Evolutionary conservation across 2,888 invertebrate genomes (phyloP).

Genomic region (Teinopalpus imperialis): DNA sequence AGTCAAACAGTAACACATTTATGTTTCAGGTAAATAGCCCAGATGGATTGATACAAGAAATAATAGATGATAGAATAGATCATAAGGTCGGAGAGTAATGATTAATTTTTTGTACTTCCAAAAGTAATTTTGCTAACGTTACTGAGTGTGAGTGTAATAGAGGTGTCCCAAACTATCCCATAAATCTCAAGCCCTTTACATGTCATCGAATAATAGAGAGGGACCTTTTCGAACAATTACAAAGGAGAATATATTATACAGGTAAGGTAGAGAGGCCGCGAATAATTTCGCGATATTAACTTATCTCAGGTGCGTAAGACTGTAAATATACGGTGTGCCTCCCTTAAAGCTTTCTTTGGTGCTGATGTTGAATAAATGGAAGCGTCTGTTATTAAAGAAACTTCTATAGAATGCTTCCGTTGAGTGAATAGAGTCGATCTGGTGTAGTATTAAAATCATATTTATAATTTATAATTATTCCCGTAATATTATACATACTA

Average conservation of each 20-base stretch:
- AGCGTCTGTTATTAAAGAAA: slow-evolving; percentile 30
- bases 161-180: slow-evolving; percentile 58
- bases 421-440: too few species aligned
- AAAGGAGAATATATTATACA: slow-evolving; percentile 57
- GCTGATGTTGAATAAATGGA: slow-evolving; percentile 42
- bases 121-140: slow-evolving; percentile 61
- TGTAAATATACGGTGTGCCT: slow-evolving; percentile 48
- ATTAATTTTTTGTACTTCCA: slow-evolving; percentile 30
- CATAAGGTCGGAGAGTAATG: too few species aligned
- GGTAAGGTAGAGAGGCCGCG: slow-evolving; percentile 41
- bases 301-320: slow-evolving; percentile 59
- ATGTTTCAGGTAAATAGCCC: slow-evolving; percentile 33
- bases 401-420: too few species aligned
- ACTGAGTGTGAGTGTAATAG: slow-evolving; percentile 50
- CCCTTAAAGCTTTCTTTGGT: slow-evolving; percentile 41
- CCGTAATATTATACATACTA: too few species aligned
- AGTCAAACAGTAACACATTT: too few species aligned
- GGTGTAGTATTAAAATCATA: too few species aligned
- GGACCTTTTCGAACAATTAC: slow-evolving; percentile 63
- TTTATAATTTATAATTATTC: too few species aligned
- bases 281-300: slow-evolving; percentile 57
- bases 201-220: slow-evolving; percentile 70
- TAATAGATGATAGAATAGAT: too few species aligned
- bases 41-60: too few species aligned
- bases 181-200: slow-evolving; percentile 72